A percentile compares a stretch with the other conserved stretches of the same genome.
Conservation (phyloP, 2,888 invertebrate species). For the Drosophila barbarae region DNA sequence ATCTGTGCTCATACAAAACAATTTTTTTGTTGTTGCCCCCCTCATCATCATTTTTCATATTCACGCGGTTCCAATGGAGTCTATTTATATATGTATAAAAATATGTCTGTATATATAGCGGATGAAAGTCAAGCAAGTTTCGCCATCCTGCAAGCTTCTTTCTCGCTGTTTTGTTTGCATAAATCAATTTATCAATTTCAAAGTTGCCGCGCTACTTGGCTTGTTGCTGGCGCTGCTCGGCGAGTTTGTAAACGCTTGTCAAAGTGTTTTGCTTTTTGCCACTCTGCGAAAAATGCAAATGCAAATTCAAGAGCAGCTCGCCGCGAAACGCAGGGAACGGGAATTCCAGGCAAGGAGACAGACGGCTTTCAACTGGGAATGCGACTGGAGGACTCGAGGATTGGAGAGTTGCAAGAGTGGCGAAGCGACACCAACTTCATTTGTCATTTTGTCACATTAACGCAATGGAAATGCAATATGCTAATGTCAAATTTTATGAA, state of each 20-base stretch:
- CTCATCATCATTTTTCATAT: slow-evolving; percentile 57
- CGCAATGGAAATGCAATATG: slow-evolving; percentile 77
- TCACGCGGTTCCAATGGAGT: slow-evolving; percentile 27
- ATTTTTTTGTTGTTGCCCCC: slow-evolving; percentile 13
- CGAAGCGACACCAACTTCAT: slow-evolving; percentile 59
- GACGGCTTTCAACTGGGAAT: slow-evolving; percentile 32
- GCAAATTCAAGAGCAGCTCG: slow-evolving; percentile 53
- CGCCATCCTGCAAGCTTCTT: slow-evolving; percentile 12
- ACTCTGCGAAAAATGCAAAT: slow-evolving; percentile 63
- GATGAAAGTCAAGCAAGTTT: slow-evolving; percentile 42
- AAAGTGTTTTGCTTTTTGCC: slow-evolving; percentile 68
- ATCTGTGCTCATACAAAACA: slow-evolving; percentile 4
- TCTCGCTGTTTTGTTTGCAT: slow-evolving; percentile 51
- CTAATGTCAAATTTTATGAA: slow-evolving; percentile 74
- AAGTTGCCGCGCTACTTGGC: slow-evolving; percentile 52
- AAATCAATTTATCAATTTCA: slow-evolving; percentile 75
- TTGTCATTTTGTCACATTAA: slow-evolving; percentile 79
- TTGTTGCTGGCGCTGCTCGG: slow-evolving; percentile 50
- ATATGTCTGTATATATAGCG: slow-evolving; percentile 48
- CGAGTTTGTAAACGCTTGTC: slow-evolving; percentile 70
- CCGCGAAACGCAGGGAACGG: slow-evolving; percentile 56
- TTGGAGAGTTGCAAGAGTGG: background rate
- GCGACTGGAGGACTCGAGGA: slow-evolving; percentile 3
- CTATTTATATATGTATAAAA: slow-evolving; percentile 10
- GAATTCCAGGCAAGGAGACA: slow-evolving; percentile 13